phyloP scores from a whole-genome alignment of 2,888 invertebrate species.

The Callyntrura guangdongensis region DNA sequence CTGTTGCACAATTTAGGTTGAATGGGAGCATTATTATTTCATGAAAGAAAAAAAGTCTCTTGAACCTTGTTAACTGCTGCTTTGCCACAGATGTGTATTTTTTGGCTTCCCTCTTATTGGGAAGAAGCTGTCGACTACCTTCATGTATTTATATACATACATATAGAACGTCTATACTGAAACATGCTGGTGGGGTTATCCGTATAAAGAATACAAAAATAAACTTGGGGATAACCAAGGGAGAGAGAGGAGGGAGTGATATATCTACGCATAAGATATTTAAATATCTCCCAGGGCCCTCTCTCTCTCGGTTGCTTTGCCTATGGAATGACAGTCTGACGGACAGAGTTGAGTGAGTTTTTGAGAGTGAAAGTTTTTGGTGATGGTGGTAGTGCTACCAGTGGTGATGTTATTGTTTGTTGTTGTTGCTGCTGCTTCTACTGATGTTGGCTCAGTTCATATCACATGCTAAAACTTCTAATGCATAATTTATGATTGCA shows the following conservation, averaged over 20 bases:
- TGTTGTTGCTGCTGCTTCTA: conserved; percentile 1
- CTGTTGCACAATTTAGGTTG: conserved; percentile 75
- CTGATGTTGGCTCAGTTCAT: conserved; percentile 45
- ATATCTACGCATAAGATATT: conserved; percentile 67
- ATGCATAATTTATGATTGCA: conserved; percentile 79
- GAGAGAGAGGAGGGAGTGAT: background rate
- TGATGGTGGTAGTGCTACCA: conserved; percentile 17
- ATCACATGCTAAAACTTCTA: conserved; percentile 68
- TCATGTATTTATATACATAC: background rate
- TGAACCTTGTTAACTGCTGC: conserved; percentile 78
- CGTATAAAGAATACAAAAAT: too few species aligned
- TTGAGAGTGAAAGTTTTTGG: conserved; percentile 43
- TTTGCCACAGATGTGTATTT: conserved; percentile 76
- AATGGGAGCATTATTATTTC: conserved; percentile 78
- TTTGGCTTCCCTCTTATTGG: conserved; percentile 33
- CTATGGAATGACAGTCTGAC: conserved; percentile 74
- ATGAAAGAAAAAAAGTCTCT: conserved; percentile 76
- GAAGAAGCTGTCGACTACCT: background rate
- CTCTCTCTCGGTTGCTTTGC: conserved; percentile 55
- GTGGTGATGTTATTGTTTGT: background rate
- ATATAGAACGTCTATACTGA: background rate
- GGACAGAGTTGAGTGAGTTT: conserved; percentile 63
- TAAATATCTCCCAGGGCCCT: conserved; percentile 75
- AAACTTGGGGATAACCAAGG: too few species aligned
- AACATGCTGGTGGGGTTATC: too few species aligned